Conservation (phyloP, 2,888 invertebrate species). For the Meliscaeva auricollis region DNA sequence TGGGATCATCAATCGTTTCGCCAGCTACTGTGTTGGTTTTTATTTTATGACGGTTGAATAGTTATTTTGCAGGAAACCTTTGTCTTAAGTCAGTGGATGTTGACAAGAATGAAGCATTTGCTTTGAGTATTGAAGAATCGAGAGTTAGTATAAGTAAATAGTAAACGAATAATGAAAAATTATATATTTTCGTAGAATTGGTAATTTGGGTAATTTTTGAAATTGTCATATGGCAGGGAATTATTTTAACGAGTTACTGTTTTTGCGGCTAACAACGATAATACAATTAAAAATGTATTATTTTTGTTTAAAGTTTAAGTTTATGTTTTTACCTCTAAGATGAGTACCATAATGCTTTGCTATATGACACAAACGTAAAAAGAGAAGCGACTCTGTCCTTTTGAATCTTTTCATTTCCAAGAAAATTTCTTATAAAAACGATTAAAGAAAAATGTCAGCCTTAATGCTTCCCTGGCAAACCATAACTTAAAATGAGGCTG, state of each 20-base stretch:
- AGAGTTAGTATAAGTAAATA: constrained; percentile 27
- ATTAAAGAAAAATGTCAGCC: not conserved
- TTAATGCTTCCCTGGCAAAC: not conserved
- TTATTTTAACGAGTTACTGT: not conserved
- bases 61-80: constrained; percentile 28
- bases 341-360: no score
- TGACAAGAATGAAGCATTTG: constrained; percentile 56
- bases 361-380: no score
- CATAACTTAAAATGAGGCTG: not conserved
- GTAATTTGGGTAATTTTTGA: constrained; percentile 24
- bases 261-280: not conserved
- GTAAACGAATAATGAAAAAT: constrained; percentile 14
- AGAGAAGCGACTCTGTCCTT: no score
- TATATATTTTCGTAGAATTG: constrained; percentile 1
- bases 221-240: constrained; percentile 7
- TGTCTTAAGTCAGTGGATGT: constrained; percentile 39
- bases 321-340: no score
- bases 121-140: constrained; percentile 22
- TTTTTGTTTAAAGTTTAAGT: no score
- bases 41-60: constrained; percentile 52
- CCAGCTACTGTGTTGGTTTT: constrained; percentile 57
- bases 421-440: not conserved
- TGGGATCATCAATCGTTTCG: constrained; percentile 32
- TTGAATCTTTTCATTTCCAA: not conserved
- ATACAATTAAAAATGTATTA: no score